Evolutionary conservation across 2,888 invertebrate species (phyloP).

Genomic region (Ormyrus labotus): DNA sequence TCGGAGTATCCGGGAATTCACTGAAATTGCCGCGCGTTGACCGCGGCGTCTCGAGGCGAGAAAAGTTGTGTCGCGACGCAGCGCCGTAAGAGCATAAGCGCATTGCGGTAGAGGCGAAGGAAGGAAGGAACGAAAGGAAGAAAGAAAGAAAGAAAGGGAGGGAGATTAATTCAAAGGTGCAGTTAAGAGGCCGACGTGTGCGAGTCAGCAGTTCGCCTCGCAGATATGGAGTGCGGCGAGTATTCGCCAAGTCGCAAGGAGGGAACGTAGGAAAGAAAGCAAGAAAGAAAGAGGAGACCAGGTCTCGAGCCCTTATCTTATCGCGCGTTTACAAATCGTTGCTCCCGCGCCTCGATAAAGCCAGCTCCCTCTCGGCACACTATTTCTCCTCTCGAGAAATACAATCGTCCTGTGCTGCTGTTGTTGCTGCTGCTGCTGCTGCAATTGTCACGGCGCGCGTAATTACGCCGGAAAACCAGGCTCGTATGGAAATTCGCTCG

Average conservation of each 20-base stretch:
- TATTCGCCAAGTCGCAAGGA: constrained; percentile 27
- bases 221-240: constrained; percentile 27
- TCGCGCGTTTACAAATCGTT: constrained; percentile 61
- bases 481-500: too few relatives aligned
- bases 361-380: background rate
- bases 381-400: background rate
- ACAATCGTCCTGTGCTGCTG: too few relatives aligned
- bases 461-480: too few relatives aligned
- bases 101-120: constrained; percentile 13
- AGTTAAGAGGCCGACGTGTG: constrained; percentile 28
- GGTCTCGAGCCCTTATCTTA: constrained; percentile 57
- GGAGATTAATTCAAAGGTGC: constrained; percentile 44
- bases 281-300: constrained; percentile 32
- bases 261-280: constrained; percentile 11
- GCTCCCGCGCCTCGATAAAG: constrained; percentile 57
- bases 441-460: too few relatives aligned
- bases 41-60: background rate
- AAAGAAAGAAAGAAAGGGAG: background rate
- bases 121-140: background rate
- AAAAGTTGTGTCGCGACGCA: background rate
- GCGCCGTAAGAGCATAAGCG: background rate
- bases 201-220: constrained; percentile 39
- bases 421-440: too few relatives aligned
- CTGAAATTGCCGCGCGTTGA: background rate
- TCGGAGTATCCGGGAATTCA: too few relatives aligned